phyloP scores from a whole-genome alignment of 2,113 vertebrate genomes.

The Pogona vitticeps region DNA sequence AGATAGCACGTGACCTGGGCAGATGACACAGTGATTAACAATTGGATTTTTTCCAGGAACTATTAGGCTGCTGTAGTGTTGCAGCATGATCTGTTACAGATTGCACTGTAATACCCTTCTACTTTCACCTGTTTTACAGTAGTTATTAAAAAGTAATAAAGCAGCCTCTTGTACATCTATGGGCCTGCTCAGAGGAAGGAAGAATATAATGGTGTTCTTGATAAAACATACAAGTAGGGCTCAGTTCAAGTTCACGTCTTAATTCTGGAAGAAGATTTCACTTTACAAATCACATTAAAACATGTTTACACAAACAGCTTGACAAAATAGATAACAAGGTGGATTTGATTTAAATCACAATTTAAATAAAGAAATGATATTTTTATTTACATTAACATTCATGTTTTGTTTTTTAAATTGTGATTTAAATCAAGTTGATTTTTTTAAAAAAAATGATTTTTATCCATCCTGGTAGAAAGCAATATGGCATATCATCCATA shows the following conservation, averaged over 20 bases:
- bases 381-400: too few species aligned
- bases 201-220: conserved; percentile 17
- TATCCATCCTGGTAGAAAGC: not conserved
- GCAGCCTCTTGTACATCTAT: not conserved
- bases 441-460: too few species aligned
- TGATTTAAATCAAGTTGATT: too few species aligned
- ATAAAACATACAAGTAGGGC: not conserved
- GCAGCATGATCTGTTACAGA: too few species aligned
- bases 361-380: too few species aligned
- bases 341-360: too few species aligned
- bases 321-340: not conserved
- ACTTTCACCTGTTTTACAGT: conserved; percentile 30
- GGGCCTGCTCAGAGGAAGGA: not conserved
- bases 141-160: conserved; percentile 41
- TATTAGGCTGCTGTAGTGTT: too few species aligned
- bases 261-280: not conserved
- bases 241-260: conserved; percentile 7
- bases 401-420: too few species aligned
- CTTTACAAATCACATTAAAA: not conserved
- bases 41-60: too few species aligned
- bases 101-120: too few species aligned
- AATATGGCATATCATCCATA: not conserved
- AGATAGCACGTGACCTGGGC: too few species aligned
- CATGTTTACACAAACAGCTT: not conserved
- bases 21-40: too few species aligned